Base-by-base conservation (phyloP, 2,888 invertebrate species). In the Acanthopleura granulata region DNA sequence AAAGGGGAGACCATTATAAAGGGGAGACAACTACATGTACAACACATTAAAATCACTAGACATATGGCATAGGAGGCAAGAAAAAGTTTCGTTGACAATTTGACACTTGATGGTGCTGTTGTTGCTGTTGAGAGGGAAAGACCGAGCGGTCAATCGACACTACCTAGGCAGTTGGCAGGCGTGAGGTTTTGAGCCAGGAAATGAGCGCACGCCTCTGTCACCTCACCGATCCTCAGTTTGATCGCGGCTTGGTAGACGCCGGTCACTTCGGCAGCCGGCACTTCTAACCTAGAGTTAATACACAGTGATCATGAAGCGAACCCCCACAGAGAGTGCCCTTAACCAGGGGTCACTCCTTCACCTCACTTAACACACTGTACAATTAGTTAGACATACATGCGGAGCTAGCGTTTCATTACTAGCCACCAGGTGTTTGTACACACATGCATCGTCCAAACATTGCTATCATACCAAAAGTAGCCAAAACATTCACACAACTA, bases 191-290 rank as follows among this genome's bases (percentile, higher is more conserved):
- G 92, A 62, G 93, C 94, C 84, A 94, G 93, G 91, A 92, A 94
- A 81, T 92, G 92, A 84, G 93, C 95, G 91, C 93, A 96, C 91
- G 94, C 93, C 79, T 93, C 92, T 74, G 94, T 93, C 78, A 94
- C 95, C 30, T 93, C 91, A 81, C 94, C 94, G 92, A 96, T 94
- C 89, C 94, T 94, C 86, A 96, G 92, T 77, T 93, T 93, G 88
- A 93, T 93, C 14, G 96, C 95, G n/a, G 95, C 94, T 86, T 93
- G 92, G 92, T 95, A 96, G 77, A 96, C 94, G 29, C 94, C 93
- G 86, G 94, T 94, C 76, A 96, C 94, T 89, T 93, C 91, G 76
- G 91, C 89, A 11, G 90, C 90, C 69, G 90, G 91, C 73, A 93
- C 91, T 80, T 92, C 91, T 82, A 93, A 86, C 78, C 93, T 93